Conservation (phyloP, 1,140 invertebrate genomes). For the Ceratina calcarata region DNA sequence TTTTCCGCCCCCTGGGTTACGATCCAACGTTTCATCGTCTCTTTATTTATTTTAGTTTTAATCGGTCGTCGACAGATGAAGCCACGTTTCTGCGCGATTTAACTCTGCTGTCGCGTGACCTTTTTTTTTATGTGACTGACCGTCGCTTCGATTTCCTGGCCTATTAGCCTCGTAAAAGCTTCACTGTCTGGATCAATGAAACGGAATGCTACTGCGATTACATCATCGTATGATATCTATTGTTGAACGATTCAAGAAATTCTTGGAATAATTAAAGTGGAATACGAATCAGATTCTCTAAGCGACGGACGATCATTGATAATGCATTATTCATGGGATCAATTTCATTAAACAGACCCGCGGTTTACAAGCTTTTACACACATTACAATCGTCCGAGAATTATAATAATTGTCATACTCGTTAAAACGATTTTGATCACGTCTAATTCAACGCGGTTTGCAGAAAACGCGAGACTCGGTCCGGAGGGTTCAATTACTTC, state of each 20-base stretch:
- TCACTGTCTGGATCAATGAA: no score
- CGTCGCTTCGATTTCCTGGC: background rate
- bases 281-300: no score
- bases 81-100: background rate
- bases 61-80: background rate
- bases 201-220: no score
- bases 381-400: no score
- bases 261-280: no score
- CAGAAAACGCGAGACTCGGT: background rate
- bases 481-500: background rate
- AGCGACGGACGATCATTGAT: no score
- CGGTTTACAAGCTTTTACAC: background rate
- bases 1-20: slow-evolving; percentile 9
- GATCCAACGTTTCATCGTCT: slow-evolving; percentile 23
- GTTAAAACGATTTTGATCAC: background rate
- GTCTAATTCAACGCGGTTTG: background rate
- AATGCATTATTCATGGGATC: no score
- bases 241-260: no score
- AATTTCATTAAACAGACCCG: no score
- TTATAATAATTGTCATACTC: no score
- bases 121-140: slow-evolving; percentile 6
- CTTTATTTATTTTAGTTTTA: background rate
- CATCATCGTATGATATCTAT: no score
- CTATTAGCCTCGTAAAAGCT: slow-evolving; percentile 17
- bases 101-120: background rate